Conservation (phyloP, 1,140 invertebrate species). For the Conopomorpha cramerella region DNA sequence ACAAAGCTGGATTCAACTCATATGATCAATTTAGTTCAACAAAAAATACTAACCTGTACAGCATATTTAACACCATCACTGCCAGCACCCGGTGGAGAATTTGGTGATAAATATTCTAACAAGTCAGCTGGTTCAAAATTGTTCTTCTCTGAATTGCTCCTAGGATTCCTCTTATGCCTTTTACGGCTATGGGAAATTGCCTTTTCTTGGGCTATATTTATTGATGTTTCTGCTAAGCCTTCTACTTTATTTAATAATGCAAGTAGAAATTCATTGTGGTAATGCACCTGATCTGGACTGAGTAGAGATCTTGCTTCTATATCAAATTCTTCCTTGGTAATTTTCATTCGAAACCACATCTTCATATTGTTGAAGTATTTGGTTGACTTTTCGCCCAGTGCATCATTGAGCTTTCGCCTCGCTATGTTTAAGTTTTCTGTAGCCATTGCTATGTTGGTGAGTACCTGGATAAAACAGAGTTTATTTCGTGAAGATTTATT, state of each 20-base stretch:
- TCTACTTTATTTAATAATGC: constrained; percentile 78
- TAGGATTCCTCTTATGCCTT: constrained; percentile 62
- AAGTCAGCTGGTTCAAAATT: constrained; percentile 67
- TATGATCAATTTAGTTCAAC: no score
- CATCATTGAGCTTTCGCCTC: constrained; percentile 65
- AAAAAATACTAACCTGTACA: constrained; percentile 28
- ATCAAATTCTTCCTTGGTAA: constrained; percentile 83
- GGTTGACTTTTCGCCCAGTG: constrained; percentile 68
- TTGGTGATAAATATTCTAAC: constrained; percentile 56
- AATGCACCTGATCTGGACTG: constrained; percentile 70
- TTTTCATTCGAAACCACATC: constrained; percentile 73
- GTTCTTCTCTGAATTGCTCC: constrained; percentile 65
- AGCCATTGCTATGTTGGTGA: constrained; percentile 28
- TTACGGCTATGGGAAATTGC: constrained; percentile 55
- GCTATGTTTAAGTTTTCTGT: constrained; percentile 47
- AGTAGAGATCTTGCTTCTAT: constrained; percentile 72
- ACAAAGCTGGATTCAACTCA: no score
- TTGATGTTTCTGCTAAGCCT: constrained; percentile 63
- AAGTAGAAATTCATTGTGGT: constrained; percentile 83
- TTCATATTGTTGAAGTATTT: constrained; percentile 73
- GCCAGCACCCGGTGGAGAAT: constrained; percentile 39
- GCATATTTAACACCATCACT: constrained; percentile 46
- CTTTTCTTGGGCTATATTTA: constrained; percentile 57
- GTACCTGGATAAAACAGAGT: no score
- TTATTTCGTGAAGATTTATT: no score